A percentile compares a stretch with the other conserved stretches of the same genome.
Conservation (phyloP, 92 coral and sea anemone species). For the Epizoanthus rinbou region DNA sequence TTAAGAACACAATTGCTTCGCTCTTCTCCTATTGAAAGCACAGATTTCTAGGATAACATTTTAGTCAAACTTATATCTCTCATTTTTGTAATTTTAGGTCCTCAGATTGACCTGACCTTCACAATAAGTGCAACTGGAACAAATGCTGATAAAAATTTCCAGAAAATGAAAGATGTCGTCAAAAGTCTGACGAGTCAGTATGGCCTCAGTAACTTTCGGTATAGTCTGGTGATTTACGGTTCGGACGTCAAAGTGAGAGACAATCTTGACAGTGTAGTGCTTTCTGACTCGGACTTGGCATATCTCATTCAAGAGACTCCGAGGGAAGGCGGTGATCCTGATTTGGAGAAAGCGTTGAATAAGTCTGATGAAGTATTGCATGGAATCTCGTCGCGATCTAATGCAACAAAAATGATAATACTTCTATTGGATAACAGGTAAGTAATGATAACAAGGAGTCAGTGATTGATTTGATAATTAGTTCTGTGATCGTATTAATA, state of each 20-base stretch:
- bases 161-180: conserved; percentile 14
- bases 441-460: background rate
- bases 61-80: background rate
- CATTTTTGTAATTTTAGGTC: background rate
- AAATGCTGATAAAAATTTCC: background rate
- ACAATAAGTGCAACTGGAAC: conserved; percentile 21
- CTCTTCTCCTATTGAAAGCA: background rate
- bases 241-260: background rate
- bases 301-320: background rate
- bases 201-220: conserved; percentile 1
- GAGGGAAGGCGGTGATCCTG: conserved; percentile 3
- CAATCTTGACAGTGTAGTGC: background rate
- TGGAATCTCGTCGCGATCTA: background rate
- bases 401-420: conserved; percentile 9
- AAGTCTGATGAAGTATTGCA: background rate
- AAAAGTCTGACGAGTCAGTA: background rate
- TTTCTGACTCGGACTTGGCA: background rate
- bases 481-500: too few species aligned
- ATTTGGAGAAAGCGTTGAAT: conserved; percentile 6
- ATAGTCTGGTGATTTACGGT: background rate
- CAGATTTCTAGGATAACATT: too few species aligned
- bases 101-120: background rate
- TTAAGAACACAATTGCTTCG: background rate
- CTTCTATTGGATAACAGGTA: conserved; percentile 18
- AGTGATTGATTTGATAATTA: too few species aligned